Evolutionary conservation across 2,113 vertebrate genomes (phyloP).

Genomic region (Axis porcinus): DNA sequence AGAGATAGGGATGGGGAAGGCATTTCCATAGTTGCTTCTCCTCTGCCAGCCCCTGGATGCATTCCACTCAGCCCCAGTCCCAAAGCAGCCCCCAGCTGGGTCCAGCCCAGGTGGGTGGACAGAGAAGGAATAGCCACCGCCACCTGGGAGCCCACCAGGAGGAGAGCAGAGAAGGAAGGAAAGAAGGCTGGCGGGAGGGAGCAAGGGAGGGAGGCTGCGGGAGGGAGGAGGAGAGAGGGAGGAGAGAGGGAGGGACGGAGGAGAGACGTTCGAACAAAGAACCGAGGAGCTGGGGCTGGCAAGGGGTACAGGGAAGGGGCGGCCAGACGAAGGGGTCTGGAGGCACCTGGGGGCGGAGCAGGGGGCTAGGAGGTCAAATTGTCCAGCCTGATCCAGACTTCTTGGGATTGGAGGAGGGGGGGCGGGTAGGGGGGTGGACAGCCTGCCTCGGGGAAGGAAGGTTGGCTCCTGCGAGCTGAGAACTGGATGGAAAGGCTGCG

Average conservation of each 20-base stretch:
- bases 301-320: conserved; percentile 69
- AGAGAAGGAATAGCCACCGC: conserved; percentile 60
- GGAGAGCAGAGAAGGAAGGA: conserved; percentile 35
- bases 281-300: conserved; percentile 70
- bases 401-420: background rate
- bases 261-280: conserved; percentile 73
- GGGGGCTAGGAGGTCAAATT: conserved; percentile 44
- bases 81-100: conserved; percentile 8
- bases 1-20: conserved; percentile 41
- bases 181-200: conserved; percentile 67
- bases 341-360: conserved; percentile 54
- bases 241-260: conserved; percentile 74
- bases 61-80: background rate
- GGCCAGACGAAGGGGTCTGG: conserved; percentile 27
- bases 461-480: conserved; percentile 7
- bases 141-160: conserved; percentile 77
- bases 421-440: background rate
- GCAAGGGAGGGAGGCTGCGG: conserved; percentile 61
- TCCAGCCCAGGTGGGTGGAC: conserved; percentile 41
- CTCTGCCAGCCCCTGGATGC: background rate
- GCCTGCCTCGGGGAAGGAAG: conserved; percentile 34
- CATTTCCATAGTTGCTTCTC: background rate
- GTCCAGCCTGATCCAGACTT: conserved; percentile 37
- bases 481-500: conserved; percentile 2
- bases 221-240: conserved; percentile 71